Evolutionary conservation across 2,888 invertebrate species (phyloP).

Genomic region (Cyrtodaria siliqua): DNA sequence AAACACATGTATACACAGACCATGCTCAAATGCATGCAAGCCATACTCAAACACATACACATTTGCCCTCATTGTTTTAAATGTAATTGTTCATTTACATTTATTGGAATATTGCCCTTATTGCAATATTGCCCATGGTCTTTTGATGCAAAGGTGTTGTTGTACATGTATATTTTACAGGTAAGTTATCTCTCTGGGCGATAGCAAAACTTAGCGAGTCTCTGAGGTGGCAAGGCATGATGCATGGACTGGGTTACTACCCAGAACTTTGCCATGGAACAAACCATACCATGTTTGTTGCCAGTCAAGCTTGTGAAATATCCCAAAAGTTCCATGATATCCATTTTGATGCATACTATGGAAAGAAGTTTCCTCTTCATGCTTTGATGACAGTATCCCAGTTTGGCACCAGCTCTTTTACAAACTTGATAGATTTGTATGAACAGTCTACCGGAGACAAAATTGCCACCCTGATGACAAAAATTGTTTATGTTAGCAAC

Average conservation of each 20-base stretch:
- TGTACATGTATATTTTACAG: no score
- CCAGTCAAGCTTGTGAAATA: slow-evolving; percentile 16
- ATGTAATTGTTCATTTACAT: no score
- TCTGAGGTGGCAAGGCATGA: slow-evolving; percentile 43
- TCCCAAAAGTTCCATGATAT: slow-evolving; percentile 19
- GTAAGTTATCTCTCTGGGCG: slow-evolving; percentile 44
- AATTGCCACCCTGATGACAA: slow-evolving; percentile 7
- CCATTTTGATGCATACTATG: slow-evolving; percentile 24
- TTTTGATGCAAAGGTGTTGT: no score
- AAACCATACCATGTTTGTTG: slow-evolving; percentile 38
- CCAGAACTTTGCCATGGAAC: slow-evolving; percentile 24
- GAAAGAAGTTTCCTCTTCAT: slow-evolving; percentile 16
- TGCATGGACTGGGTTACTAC: slow-evolving; percentile 30
- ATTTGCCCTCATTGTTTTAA: no score
- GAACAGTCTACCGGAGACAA: slow-evolving; percentile 13
- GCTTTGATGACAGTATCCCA: slow-evolving; percentile 20
- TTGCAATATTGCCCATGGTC: no score
- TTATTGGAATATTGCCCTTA: no score
- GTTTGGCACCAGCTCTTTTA: slow-evolving; percentile 31
- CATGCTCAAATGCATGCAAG: no score
- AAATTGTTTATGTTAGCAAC: slow-evolving; percentile 25
- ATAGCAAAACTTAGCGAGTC: slow-evolving; percentile 44
- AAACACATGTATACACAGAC: no score
- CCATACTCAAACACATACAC: no score
- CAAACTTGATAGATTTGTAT: slow-evolving; percentile 3